Base-by-base conservation (phyloP, 2,888 invertebrate species). In the Nezara viridula region DNA sequence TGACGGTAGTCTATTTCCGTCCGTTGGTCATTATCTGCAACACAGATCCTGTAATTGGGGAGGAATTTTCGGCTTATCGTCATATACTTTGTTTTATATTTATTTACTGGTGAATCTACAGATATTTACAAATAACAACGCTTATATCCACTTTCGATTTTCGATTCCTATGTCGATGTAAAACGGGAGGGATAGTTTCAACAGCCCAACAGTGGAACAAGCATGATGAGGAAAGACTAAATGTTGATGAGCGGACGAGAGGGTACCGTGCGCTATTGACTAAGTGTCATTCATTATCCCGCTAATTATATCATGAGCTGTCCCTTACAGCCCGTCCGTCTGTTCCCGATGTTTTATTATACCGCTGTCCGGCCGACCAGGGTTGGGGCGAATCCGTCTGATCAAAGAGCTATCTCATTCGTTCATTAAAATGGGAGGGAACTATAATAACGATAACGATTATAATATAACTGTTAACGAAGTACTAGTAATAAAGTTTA, bases 201-300 rank as follows among this genome's bases (percentile, higher is more conserved):
- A 19, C 66, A 37, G 21, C 19, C 37, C 32, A 37, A 73, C 37
- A 73, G 66, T 37, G 37, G 66, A 73, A 7, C 32, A 7, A 16
- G 27, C 27, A 9, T 12, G 60, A 60, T 27, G 60, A 60, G 60
- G 60, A 27, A 60, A 60, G 60, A 7, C 32, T 37, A 73, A 73
- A 73, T 7, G 66, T 7, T 37, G 12, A 60, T 60, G 2, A 60
- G 60, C n/a, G 14, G 27, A 60, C 60, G 37, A 73, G 66, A 37
- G 66, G 32, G 24, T 37, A 81, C 81, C 40, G n/a, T n/a, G 12
- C 44, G 44, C 44, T 81, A 81, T 81, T 47, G 81, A 81, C 81
- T 81, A 81, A 81, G 81, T 47, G 81, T 81, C 81, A 81, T 81
- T 81, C 81, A 81, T 81, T 81, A 81, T 81, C 6, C 44, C 24